Base-by-base conservation (phyloP, 2,113 vertebrate genomes). In the Tilapia sparmanii region DNA sequence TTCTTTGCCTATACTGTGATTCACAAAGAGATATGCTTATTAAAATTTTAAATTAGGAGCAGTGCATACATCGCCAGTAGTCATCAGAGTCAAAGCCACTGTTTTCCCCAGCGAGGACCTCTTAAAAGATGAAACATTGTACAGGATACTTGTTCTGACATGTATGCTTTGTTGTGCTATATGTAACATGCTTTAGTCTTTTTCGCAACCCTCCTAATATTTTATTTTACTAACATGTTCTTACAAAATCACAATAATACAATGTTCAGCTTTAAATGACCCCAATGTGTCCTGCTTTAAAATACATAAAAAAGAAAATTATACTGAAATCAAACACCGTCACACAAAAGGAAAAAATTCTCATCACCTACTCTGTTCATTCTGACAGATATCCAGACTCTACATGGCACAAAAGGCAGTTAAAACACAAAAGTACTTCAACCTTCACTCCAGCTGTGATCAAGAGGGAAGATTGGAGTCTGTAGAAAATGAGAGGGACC, bases 351-450 rank as follows among this genome's bases (percentile, higher is more conserved):
- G 26, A 50, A 47, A 76, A 29, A 19, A 1, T 29, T 26, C 2
- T 50, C 71, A 1, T 78, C 26, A 52, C 73, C 10, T 78, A 50
- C 4, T 86, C 57, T 79, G n/a, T 29, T 83, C 71, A 35, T 35
- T 42, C 33, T 88, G 54, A 79, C 55, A 84, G 79, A 38, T n/a
- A 81, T 81, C 80, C 53, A 10, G 7, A 18, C 24, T 35, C 55
- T 53, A 7, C 26, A 33, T 16, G 50, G n/a, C 68, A 22, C 86
- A 80, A 71, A 79, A 85, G 53, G 40, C 19, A 59, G 26, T 66
- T 52, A 85, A 87, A 66, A 18, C 83, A 87, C 82, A 90, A 61
- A 82, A 86, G 86, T 35, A 33, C 81, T 53, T 79, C 76, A 42
- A 26, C 33, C 73, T 78, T 52, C 18, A 52, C 73, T 52, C 45